Evolutionary conservation across 2,797 vertebrate species (phyloP), one percentile per base, ranked within the genome.

Genomic region (Lagodon rhomboides): DNA sequence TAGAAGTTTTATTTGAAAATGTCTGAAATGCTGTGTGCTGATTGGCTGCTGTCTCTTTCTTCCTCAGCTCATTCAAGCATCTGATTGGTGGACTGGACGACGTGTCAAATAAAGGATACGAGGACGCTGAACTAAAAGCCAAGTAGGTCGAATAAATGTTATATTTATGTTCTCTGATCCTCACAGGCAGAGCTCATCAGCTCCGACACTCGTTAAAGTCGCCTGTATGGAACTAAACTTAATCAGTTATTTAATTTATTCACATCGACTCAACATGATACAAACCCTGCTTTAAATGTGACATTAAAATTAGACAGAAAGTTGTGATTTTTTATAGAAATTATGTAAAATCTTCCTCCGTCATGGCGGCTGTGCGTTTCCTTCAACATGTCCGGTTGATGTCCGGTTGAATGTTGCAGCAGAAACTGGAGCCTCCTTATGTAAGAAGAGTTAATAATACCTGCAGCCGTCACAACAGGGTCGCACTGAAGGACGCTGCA

Each of bases 31-130:
- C 61, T 63, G 62, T 3, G 22, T 27, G 54, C 64, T 83, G 72
- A 82, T 69, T 77, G 66, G 44, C 41, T 73, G 56, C 41, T 22
- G 17, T 58, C 54, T 74, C 2, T 51, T 41, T 63, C 20, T 22
- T 77, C 85, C 59, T 65, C 95, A 99, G 98, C 83, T 99, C 98
- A 55, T 99, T 99, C 94, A 99, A 98, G 87, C 98, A 98, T 88
- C 94, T 99, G 94, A 99, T 99, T 50, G 97, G 98, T 43, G 97
- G 98, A 65, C 83, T 99, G 82, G 97, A 99, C 0, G 97, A 99
- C 0, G 97, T 99, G 56, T 97, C 98, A 25, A 98, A 96, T 85
- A 98, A 97, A 94, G 97, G 97, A 38, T 98, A 98, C 18, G 98
- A 99, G 75, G 97, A 99, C 53, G 96, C 97, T 13, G 98, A 97